A percentile compares a stretch with the other conserved stretches of the same genome.
These are phyloP conservation scores for Mesocentrotus franciscanus DNA, from an alignment of 53 echinoderm and acorn worm species.

Conservation along the genomic window DNA sequence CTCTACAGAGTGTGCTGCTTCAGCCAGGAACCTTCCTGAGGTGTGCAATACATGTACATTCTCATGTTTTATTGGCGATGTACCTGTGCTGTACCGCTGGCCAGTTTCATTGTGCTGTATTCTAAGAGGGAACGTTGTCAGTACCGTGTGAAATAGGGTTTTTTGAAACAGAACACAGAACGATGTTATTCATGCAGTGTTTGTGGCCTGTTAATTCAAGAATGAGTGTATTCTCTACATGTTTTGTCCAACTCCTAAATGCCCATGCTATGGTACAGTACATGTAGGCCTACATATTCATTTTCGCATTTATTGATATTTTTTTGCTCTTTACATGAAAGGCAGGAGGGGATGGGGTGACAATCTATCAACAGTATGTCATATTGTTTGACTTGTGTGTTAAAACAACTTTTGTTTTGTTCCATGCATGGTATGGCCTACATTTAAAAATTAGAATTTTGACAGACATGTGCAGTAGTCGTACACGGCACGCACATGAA, in stretches of 20 bases:
- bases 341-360: not conserved
- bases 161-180: not conserved
- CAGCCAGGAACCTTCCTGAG: not conserved
- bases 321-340: not conserved
- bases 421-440: no score
- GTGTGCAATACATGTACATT: slow-evolving; percentile 18
- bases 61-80: not conserved
- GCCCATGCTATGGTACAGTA: not conserved
- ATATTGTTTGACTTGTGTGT: no score
- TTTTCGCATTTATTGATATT: no score
- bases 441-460: no score
- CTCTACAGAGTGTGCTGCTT: not conserved
- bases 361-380: no score
- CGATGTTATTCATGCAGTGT: not conserved
- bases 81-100: not conserved
- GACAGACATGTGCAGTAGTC: no score
- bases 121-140: not conserved
- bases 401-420: no score
- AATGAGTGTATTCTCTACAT: not conserved
- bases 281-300: not conserved
- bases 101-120: not conserved
- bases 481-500: no score
- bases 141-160: not conserved
- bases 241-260: no score
- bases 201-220: not conserved